These are phyloP conservation scores for Antedon bifida DNA, from an alignment of 35 echinoderm and acorn worm species.

Conservation along the genomic window DNA sequence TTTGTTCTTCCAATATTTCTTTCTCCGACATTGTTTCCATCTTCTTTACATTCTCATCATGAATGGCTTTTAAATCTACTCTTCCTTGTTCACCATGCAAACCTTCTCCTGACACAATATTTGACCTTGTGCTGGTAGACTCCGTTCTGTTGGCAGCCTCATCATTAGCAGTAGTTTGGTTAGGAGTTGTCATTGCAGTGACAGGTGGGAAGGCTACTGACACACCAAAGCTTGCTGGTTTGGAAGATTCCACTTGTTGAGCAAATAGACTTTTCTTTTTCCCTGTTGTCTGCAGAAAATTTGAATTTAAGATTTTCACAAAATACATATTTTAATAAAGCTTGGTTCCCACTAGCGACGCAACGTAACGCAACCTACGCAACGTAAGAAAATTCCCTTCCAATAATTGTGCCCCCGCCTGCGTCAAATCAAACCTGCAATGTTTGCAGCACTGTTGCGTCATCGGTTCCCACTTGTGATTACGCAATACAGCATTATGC, in stretches of 20 bases:
- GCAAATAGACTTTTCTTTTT: constrained; percentile 77
- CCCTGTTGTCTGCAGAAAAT: not conserved
- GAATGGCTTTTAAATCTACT: constrained; percentile 18
- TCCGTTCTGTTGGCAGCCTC: not conserved
- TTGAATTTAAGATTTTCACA: not conserved
- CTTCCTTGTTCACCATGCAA: constrained; percentile 1
- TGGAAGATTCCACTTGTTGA: constrained; percentile 45
- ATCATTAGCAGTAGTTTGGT: not conserved
- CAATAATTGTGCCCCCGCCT: too few species aligned
- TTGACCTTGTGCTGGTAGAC: not conserved
- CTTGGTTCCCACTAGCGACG: too few species aligned
- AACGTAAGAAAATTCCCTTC: too few species aligned
- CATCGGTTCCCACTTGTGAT: too few species aligned
- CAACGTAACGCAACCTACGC: too few species aligned
- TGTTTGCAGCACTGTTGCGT: too few species aligned
- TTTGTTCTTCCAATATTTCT: constrained; percentile 83
- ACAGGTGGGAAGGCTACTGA: constrained; percentile 5
- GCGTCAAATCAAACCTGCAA: too few species aligned
- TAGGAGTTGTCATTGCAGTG: not conserved
- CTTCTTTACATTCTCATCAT: constrained; percentile 54
- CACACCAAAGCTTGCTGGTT: constrained; percentile 57
- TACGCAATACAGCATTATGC: too few species aligned
- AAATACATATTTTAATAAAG: too few species aligned
- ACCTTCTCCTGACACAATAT: not conserved
- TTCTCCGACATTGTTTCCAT: constrained; percentile 66